phyloP scores from a whole-genome alignment of 2,797 vertebrate species.

The Tauraco hartlaubi region DNA sequence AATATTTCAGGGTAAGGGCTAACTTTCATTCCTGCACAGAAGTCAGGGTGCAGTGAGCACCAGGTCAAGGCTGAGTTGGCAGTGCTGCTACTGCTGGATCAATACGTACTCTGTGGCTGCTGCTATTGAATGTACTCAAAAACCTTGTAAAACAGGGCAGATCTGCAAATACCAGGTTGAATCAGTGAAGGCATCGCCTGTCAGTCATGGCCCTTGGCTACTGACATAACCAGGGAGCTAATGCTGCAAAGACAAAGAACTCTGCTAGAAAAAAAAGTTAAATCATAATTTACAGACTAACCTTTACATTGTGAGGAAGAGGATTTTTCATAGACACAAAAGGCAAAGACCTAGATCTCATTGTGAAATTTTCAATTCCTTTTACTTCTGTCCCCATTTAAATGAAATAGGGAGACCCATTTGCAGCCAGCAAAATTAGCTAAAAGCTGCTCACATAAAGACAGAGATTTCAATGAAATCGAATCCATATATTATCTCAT shows the following conservation, averaged over 20 bases:
- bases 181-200: neutral
- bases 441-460: slow-evolving; percentile 50
- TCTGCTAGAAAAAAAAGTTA: neutral
- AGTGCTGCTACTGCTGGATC: neutral
- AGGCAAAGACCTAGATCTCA: neutral
- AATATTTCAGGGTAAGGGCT: neutral
- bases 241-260: neutral
- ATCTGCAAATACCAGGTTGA: neutral
- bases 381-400: slow-evolving; percentile 48
- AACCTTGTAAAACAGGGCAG: neutral
- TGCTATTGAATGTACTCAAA: neutral
- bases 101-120: neutral
- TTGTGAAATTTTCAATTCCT: slow-evolving; percentile 7
- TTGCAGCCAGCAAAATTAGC: slow-evolving; percentile 42
- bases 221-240: neutral
- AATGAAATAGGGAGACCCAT: slow-evolving; percentile 51
- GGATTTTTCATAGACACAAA: neutral
- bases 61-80: neutral
- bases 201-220: neutral
- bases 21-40: neutral
- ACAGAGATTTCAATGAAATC: slow-evolving; percentile 36
- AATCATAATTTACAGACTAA: neutral
- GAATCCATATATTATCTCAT: slow-evolving; percentile 46
- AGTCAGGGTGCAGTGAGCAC: neutral
- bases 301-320: neutral